phyloP scores from a whole-genome alignment of 2,888 invertebrate genomes.

The Dolichopus griseipennis region DNA sequence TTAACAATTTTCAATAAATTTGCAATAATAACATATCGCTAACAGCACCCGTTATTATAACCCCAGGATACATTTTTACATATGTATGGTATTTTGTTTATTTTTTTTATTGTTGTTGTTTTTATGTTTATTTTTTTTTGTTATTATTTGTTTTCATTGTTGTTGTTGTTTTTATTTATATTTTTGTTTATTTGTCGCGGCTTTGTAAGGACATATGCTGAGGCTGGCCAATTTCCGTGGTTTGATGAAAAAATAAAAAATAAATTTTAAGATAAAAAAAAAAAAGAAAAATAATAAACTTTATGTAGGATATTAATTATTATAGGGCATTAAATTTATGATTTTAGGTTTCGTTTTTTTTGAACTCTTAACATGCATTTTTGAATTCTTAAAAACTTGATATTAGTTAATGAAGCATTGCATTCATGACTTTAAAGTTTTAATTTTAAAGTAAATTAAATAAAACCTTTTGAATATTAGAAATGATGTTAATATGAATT shows the following conservation, averaged over 20 bases:
- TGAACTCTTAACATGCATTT: too few relatives aligned
- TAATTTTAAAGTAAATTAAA: too few relatives aligned
- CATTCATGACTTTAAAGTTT: too few relatives aligned
- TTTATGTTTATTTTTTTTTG: background rate
- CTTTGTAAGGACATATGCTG: slow-evolving; percentile 9
- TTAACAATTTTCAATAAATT: slow-evolving; percentile 1
- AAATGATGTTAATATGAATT: too few relatives aligned
- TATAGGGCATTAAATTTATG: background rate
- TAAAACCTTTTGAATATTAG: too few relatives aligned
- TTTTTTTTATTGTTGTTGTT: background rate
- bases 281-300: background rate
- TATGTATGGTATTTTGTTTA: background rate
- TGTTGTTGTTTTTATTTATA: background rate
- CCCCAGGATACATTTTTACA: slow-evolving; percentile 6
- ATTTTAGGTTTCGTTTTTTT: background rate
- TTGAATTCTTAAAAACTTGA: too few relatives aligned
- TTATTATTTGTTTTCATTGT: background rate
- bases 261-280: background rate
- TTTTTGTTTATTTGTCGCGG: slow-evolving; percentile 10
- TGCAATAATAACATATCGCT: background rate
- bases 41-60: slow-evolving; percentile 1
- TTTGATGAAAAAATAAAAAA: background rate
- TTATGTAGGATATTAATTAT: background rate
- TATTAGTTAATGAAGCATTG: too few relatives aligned
- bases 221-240: slow-evolving; percentile 9